Evolutionary conservation across 2,797 vertebrate genomes (phyloP).

Genomic region (Rallus crepitans): DNA sequence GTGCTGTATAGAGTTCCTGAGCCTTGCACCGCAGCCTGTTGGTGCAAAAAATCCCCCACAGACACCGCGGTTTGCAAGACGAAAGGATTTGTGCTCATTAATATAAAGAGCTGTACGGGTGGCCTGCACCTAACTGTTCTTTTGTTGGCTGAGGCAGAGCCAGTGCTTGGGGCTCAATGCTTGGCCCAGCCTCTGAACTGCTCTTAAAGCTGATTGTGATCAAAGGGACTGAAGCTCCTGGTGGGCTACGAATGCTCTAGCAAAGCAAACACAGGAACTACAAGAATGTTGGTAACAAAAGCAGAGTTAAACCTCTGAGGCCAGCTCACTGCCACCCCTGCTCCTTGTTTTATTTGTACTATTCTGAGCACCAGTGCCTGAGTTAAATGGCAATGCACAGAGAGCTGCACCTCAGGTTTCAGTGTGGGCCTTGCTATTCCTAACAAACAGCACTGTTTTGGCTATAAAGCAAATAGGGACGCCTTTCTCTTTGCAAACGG

Average conservation of each 20-base stretch:
- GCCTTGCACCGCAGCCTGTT: fast-evolving
- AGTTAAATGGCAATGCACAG: background rate
- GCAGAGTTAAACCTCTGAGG: background rate
- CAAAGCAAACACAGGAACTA: background rate
- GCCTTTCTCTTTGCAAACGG: too few species aligned
- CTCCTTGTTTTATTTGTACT: background rate
- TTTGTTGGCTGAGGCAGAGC: background rate
- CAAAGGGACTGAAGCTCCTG: background rate
- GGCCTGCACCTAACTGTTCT: background rate
- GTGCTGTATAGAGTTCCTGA: background rate
- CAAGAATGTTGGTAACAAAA: background rate
- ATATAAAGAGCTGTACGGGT: background rate
- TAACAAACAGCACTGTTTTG: background rate
- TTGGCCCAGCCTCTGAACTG: background rate
- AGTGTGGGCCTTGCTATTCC: too few species aligned
- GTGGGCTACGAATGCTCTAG: background rate
- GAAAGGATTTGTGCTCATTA: background rate
- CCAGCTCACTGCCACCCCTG: background rate
- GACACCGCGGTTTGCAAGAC: background rate
- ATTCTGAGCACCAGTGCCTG: background rate
- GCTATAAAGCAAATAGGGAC: background rate
- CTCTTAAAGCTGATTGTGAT: background rate
- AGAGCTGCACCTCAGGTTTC: background rate
- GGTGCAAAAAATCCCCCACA: background rate
- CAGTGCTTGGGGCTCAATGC: background rate